phyloP scores from a whole-genome alignment of 2,888 invertebrate species.

The Linyphia triangularis region DNA sequence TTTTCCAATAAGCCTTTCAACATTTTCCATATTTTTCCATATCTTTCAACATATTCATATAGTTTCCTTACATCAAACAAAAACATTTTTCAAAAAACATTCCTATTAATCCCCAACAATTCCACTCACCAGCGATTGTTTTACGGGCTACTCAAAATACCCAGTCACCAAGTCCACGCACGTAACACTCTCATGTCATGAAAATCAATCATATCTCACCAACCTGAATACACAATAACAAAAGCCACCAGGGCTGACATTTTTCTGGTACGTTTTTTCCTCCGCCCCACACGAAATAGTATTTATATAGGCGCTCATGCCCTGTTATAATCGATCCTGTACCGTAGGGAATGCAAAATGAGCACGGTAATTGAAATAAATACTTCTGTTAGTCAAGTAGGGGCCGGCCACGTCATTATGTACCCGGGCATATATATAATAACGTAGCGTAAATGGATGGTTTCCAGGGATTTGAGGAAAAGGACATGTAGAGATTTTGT shows the following conservation, averaged over 20 bases:
- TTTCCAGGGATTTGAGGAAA: background rate
- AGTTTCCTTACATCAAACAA: background rate
- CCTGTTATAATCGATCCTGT: conserved; percentile 39
- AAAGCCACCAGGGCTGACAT: background rate
- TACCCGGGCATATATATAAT: background rate
- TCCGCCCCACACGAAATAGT: background rate
- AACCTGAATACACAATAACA: conserved; percentile 53
- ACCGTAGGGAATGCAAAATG: conserved; percentile 36
- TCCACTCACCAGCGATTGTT: background rate
- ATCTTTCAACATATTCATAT: background rate
- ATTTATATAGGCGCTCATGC: conserved; percentile 44
- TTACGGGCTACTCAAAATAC: background rate
- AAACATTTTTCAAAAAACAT: background rate
- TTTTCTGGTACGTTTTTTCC: conserved; percentile 23
- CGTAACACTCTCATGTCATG: conserved; percentile 51
- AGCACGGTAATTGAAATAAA: conserved; percentile 55
- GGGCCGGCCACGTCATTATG: conserved; percentile 5
- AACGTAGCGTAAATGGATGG: background rate
- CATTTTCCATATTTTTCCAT: background rate
- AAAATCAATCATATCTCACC: conserved; percentile 58
- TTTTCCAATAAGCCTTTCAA: background rate
- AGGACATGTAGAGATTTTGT: background rate
- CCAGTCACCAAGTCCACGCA: conserved; percentile 26
- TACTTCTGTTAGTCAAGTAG: conserved; percentile 29
- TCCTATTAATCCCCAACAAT: background rate